Conservation (phyloP, 2,888 invertebrate genomes). For the Protonemura montana region DNA sequence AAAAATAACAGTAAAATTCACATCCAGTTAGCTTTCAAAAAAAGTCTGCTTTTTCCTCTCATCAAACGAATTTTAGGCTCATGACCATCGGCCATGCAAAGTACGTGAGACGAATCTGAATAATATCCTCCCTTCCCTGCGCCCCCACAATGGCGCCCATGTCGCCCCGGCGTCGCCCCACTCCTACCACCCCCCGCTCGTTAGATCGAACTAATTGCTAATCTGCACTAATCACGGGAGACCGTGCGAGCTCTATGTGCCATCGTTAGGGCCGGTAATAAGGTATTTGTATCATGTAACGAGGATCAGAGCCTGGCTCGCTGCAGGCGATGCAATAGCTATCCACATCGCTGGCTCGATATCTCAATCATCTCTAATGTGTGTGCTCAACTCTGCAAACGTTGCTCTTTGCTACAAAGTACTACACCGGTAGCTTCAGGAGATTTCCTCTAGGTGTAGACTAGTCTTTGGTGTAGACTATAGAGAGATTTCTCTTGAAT, state of each 20-base stretch:
- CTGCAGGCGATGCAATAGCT: not conserved
- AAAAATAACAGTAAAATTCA: not conserved
- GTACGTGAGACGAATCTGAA: conserved; percentile 14
- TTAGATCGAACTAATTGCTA: conserved; percentile 29
- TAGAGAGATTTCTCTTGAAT: not conserved
- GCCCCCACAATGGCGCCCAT: not conserved
- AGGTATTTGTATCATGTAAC: not conserved
- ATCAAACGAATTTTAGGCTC: conserved; percentile 17
- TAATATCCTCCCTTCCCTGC: not conserved
- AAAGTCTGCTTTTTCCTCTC: not conserved
- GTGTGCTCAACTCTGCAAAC: not conserved
- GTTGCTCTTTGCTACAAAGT: not conserved
- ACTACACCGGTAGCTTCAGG: not conserved
- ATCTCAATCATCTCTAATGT: conserved; percentile 3
- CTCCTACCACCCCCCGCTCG: not conserved
- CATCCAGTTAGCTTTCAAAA: not conserved
- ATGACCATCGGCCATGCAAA: not conserved
- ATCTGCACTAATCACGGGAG: conserved; percentile 18
- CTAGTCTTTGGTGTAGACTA: too few relatives aligned
- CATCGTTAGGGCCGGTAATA: conserved; percentile 16
- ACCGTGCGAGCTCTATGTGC: conserved; percentile 7
- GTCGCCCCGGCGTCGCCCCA: not conserved
- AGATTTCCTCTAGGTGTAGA: not conserved
- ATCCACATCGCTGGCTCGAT: not conserved
- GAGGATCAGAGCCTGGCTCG: not conserved